Conservation (phyloP, 1,140 invertebrate species). For the Zaprionus davidi region DNA sequence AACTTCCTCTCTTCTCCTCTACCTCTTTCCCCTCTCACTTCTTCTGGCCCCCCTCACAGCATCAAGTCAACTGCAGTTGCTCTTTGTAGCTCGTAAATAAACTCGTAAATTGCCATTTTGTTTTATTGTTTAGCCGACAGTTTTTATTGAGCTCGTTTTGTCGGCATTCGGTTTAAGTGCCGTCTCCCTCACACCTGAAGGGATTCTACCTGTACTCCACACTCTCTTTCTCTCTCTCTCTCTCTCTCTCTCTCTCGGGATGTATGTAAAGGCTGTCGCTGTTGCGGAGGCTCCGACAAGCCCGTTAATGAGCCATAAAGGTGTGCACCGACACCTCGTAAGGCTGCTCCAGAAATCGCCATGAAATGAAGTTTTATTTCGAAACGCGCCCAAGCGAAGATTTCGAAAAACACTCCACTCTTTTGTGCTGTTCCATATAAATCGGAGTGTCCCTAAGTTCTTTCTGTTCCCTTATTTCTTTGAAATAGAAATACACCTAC, state of each 20-base stretch:
- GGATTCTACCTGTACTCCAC: not conserved
- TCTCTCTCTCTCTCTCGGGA: conserved; percentile 23
- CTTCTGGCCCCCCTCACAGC: not conserved
- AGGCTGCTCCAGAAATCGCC: conserved; percentile 26
- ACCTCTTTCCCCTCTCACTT: conserved; percentile 8
- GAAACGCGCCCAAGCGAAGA: not conserved
- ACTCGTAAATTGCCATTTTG: conserved; percentile 82
- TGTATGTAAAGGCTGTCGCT: conserved; percentile 53
- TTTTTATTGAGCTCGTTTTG: conserved; percentile 82
- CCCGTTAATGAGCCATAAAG: conserved; percentile 77
- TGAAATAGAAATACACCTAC: not conserved
- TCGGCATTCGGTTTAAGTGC: conserved; percentile 52
- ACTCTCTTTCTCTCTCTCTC: not conserved
- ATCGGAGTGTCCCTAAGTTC: not conserved
- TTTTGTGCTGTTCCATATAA: not conserved
- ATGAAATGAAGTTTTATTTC: conserved; percentile 1
- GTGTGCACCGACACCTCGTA: conserved; percentile 53
- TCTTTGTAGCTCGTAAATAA: conserved; percentile 73
- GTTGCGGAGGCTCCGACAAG: conserved; percentile 51
- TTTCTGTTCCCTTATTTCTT: not conserved
- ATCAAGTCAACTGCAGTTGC: conserved; percentile 15
- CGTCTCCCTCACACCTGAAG: not conserved
- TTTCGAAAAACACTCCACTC: not conserved
- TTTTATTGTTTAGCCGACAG: conserved; percentile 78
- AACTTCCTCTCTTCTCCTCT: not conserved